Base-by-base conservation (phyloP, 2,888 invertebrate species). In the Litoditis marina region DNA sequence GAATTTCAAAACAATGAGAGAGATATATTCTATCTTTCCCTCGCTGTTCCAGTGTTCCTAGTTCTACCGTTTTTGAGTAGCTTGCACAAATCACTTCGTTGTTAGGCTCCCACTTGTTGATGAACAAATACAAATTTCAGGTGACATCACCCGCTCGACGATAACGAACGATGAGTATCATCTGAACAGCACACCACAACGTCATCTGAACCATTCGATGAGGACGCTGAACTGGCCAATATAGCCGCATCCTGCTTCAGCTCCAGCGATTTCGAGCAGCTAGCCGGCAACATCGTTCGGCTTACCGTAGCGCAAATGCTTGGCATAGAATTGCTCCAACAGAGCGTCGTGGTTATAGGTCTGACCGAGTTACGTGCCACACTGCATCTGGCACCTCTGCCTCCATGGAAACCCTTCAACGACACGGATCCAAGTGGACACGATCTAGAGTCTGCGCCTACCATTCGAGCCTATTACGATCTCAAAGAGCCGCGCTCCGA, bases 401-500 rank as follows among this genome's bases (percentile, higher is more conserved):
- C 44, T 44, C 56, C 56, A 30, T 60, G 60, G 60, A 6, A 31
- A 34, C 32, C 16, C 54, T 55, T 39, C 25, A 60, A 55, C 16
- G 31, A 46, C 1, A 51, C 51, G 8, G 28, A 13, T 8, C 60
- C 60, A 13, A 55, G 54, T 54, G 60, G 32, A 25, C 30, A 6
- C 7, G 60, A 60, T 11, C 47, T 60, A 2, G 34, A 44, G 25
- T 30, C 60, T 25, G 54, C 54, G 16, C 54, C 47, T 2, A 46
- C 60, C 47, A 3, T 60, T 3, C 28, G 54, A 22, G 60, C 53
- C 16, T 60, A 60, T 32, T 60, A 54, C 39, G 60, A 60, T 19
- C 47, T 60, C n/a, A 60, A 19, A 39, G 60, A 60, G n/a, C 47
- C 54, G 2, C 16, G 27, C 31, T 19, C 22, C 31, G 19, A 34